Evolutionary conservation across 2,888 invertebrate species (phyloP), one percentile per base, ranked within the genome.

Genomic region (Ceraclea dissimilis): DNA sequence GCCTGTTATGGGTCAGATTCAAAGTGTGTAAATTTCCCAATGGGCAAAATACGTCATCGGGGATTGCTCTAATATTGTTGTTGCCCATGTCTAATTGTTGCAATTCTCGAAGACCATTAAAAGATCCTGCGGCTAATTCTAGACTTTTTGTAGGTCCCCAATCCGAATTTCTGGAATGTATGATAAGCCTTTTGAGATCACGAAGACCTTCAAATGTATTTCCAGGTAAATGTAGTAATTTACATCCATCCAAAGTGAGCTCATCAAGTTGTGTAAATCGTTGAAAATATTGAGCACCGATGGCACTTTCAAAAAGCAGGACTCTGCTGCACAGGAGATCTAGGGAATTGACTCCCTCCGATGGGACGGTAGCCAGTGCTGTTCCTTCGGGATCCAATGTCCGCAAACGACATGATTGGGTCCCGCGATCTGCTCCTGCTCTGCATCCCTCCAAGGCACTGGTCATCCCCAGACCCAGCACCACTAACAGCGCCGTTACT

Each of bases 1-100:
- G 82, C 66, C 87, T 84, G 74, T 94, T 94, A 63, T 84, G 79
- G 51, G 93, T 93, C 67, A 93, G 78, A 78, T 94, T 93, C 52
- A 94, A 75, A 62, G 85, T 81, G 70, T 89, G 88, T 59, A 93
- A 77, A 71, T 87, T 90, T 65, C 84, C 82, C 68, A 92, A 73
- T 48, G 84, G 82, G 73, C 93, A 93, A 69, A 92, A 87, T 62
- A 84, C 82, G 65, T 85, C 86, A 64, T 87, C 85, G 47, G 92
- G 90, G 68, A 93, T 71, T 62, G 84, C 83, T 65, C 88, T 82
- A 63, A 93, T 82, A 75, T 92, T 91, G 76, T 90, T 93, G 73
- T 88, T 85, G 67, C 85, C 84, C 71, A 93, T 76, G 73, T 92
- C 88, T 66, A 93, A 75, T 57, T 82, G 80, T 69, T 88, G 88